These are phyloP conservation scores for Hydrozoanthus tunicans DNA, from an alignment of 64 coral and sea anemone genomes.

Conservation along the genomic window DNA sequence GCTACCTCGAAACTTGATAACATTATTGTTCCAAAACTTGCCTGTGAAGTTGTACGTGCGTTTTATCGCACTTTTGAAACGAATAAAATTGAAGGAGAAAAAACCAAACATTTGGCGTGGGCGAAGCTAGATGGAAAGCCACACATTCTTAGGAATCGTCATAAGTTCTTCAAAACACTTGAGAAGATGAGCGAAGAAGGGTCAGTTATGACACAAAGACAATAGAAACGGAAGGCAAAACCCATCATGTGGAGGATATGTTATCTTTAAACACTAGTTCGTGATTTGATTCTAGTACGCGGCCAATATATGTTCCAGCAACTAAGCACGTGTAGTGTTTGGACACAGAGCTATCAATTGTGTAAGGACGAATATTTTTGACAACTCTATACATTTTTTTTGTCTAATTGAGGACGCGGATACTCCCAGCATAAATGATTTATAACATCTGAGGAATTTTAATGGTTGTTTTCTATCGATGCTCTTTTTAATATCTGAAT, in stretches of 20 bases:
- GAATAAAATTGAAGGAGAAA: background rate
- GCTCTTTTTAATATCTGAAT: background rate
- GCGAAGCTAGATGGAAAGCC: background rate
- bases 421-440: conserved; percentile 6
- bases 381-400: conserved; percentile 9
- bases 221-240: conserved; percentile 25
- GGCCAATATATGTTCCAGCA: conserved; percentile 29
- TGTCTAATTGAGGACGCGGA: background rate
- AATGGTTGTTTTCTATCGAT: conserved; percentile 31
- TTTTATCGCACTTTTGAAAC: background rate
- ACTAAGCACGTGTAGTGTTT: conserved; percentile 3
- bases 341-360: background rate
- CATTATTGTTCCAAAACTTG: background rate
- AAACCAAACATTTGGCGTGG: background rate
- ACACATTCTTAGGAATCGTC: background rate
- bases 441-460: conserved; percentile 22
- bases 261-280: conserved; percentile 55
- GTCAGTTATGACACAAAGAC: conserved; percentile 46
- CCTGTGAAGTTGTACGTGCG: background rate
- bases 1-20: background rate
- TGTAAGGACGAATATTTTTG: conserved; percentile 37
- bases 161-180: conserved; percentile 46
- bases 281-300: conserved; percentile 14
- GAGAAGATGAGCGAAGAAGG: conserved; percentile 16
- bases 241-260: conserved; percentile 14